phyloP scores from a whole-genome alignment of 2,888 invertebrate genomes.

The Hedychridium roseum region DNA sequence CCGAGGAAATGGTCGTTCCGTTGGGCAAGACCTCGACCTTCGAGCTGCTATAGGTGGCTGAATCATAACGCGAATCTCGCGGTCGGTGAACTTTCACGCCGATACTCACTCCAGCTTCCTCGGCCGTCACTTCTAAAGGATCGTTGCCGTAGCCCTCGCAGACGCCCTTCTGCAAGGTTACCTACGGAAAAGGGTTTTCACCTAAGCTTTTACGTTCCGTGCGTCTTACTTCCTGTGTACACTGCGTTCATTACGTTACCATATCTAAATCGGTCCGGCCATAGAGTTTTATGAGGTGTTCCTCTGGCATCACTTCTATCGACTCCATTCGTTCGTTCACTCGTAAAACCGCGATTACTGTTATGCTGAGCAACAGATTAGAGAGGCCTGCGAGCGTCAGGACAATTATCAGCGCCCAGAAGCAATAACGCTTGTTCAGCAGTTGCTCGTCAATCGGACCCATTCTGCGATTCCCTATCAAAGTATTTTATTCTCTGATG shows the following conservation, averaged over 20 bases:
- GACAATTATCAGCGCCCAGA: constrained; percentile 82
- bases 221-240: neutral
- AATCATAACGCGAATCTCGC: constrained; percentile 42
- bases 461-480: no score
- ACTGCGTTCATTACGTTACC: constrained; percentile 55
- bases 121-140: constrained; percentile 61
- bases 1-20: constrained; percentile 74
- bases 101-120: constrained; percentile 56
- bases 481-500: no score
- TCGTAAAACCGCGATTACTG: constrained; percentile 81
- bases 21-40: constrained; percentile 68
- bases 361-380: constrained; percentile 81
- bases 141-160: constrained; percentile 62
- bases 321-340: constrained; percentile 87
- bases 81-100: constrained; percentile 50
- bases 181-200: constrained; percentile 29
- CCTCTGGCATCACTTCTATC: constrained; percentile 80
- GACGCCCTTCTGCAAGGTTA: constrained; percentile 58
- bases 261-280: constrained; percentile 80
- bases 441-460: constrained; percentile 34
- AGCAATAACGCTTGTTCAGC: constrained; percentile 53
- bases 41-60: no score
- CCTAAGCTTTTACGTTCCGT: neutral
- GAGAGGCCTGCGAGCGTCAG: constrained; percentile 74
- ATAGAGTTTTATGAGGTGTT: constrained; percentile 79